Base-by-base conservation (phyloP, 2,888 invertebrate genomes). In the Pardosa pseudoannulata region DNA sequence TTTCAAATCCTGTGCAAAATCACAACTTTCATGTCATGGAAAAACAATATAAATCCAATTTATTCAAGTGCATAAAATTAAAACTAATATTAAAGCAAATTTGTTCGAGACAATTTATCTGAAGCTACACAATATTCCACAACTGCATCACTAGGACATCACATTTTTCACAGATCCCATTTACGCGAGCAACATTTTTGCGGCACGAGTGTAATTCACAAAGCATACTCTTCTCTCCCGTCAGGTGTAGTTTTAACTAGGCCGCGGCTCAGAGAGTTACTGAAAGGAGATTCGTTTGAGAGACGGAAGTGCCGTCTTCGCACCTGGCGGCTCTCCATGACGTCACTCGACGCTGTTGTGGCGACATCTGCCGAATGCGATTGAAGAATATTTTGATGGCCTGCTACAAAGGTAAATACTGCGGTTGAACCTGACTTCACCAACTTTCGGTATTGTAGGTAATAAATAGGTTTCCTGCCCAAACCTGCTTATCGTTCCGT, bases 291-390 rank as follows among this genome's bases (percentile, higher is more conserved):
- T 46, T 78, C 78, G 71, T 67, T 79, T 50, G 71, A 85, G 71
- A 85, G 73, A 78, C 83, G 83, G 83, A 85, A 85, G 83, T 76
- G 23, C 28, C 11, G 32, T 75, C 68, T 68, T 78, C 27, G 72
- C 78, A 78, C 78, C 83, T 79, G 78, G 83, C 78, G 76, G 76
- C 65, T 31, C 1, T 65, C 31, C 50, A 50, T 85, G 83, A 85
- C 83, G 83, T 85, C 83, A 85, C 39, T 13, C 16, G 50, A 71
- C 62, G 64, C 79, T 64, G n/a, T 70, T 50, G 83, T 78, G 62
- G 83, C 83, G 73, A 78, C 83, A 85, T 85, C 83, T 85, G 83
- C 78, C 67, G 83, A 65, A 23, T 27, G 9, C 28, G 73, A 67
- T 28, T 32, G 16, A 7, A 71, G 31, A 31, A 31, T 29, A n/a